Base-by-base conservation (phyloP, 2,113 vertebrate species). In the Hystrix brachyura region DNA sequence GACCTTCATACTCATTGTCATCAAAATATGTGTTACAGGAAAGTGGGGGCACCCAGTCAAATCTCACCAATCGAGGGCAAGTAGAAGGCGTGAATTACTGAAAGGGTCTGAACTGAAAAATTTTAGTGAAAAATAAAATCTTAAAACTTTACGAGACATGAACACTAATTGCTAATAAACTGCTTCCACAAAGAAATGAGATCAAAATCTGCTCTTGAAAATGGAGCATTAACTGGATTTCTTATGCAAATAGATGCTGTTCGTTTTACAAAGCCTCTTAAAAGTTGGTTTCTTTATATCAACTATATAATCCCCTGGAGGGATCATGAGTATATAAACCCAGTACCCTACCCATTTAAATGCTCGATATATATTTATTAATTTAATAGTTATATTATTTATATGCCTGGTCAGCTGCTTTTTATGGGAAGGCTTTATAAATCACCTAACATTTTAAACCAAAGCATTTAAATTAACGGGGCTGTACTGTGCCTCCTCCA, bases 261-360 rank as follows among this genome's bases (percentile, higher is more conserved):
- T 84, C 43, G 57, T n/a, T 89, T 60, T 21, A 38, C 3, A 53
- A 38, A 65, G 38, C 29, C 25, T 90, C 90, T 65, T 55, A 46
- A 60, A 94, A 60, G 79, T 80, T 72, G 43, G 69, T 92, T 94
- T 83, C 59, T 48, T 86, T 67, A 84, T 87, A 87, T 34, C 10
- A 57, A 62, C 62, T 87, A 64, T 11, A 17, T 11, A 60, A n/a
- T 15, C 57, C 94, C 83, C 67, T 6, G 4, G 12, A 60, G 87
- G 60, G 48, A 87, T 38, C 53, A 32, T 1, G 29, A 74, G 72
- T n/a, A 19, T 11, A 78, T 53, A 82, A 88, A 91, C 60, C 89
- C 72, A 51, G 80, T 43, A 46, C 32, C 83, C 65, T 34, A 12
- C 12, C 51, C 34, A 74, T 9, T n/a, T 23, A 67, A 89, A 72